phyloP scores from a whole-genome alignment of 2,888 invertebrate genomes.

The Melolontha melolontha region DNA sequence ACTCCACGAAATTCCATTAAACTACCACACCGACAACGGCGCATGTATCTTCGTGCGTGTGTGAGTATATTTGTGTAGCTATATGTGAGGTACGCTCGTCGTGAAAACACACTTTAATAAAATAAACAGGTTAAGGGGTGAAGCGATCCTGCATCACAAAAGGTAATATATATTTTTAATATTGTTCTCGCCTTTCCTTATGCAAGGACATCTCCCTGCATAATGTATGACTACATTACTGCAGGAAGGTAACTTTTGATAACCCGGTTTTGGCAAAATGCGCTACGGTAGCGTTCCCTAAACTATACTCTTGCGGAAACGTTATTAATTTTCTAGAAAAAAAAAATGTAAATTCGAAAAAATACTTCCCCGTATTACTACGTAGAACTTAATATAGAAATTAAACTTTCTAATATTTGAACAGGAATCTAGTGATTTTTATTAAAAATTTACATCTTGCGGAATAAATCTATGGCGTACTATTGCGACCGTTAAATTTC shows the following conservation, averaged over 20 bases:
- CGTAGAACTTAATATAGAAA: too few species aligned
- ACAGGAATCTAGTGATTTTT: too few species aligned
- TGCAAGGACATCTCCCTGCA: background rate
- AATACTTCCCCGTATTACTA: too few species aligned
- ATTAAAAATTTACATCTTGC: too few species aligned
- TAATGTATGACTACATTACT: constrained; percentile 1
- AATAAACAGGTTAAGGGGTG: constrained; percentile 8
- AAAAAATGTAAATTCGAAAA: too few species aligned
- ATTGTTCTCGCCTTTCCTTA: constrained; percentile 2
- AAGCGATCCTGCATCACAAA: background rate
- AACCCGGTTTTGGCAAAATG: background rate
- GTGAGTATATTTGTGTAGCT: background rate
- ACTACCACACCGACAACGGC: constrained; percentile 11
- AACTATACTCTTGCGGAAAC: too few species aligned
- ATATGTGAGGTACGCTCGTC: background rate
- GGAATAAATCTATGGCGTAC: too few species aligned
- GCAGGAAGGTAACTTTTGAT: background rate
- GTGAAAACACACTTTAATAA: constrained; percentile 23
- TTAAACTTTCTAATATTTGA: too few species aligned
- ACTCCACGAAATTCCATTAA: constrained; percentile 31
- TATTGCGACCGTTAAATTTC: too few species aligned
- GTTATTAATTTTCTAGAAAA: too few species aligned
- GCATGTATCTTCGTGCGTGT: constrained; percentile 6
- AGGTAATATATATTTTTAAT: constrained; percentile 32
- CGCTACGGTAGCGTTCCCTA: background rate